Evolutionary conservation across 2,797 vertebrate species (phyloP).

Genomic region (Emys orbicularis): DNA sequence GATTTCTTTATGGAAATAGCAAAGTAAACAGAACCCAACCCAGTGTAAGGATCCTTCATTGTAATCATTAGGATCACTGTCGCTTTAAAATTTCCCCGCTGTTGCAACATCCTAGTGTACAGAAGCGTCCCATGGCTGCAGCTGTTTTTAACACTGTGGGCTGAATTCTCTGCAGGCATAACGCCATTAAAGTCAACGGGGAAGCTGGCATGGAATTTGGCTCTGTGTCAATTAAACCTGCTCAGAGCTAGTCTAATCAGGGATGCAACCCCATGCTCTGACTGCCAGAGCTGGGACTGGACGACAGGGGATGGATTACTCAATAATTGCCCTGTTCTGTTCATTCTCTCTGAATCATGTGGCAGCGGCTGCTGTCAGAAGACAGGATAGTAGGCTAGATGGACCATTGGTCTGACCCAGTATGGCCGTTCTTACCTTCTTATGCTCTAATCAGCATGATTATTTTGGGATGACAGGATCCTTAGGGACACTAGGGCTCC

Average conservation of each 20-base stretch:
- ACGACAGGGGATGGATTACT: background rate
- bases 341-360: background rate
- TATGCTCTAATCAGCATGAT: rapidly evolving
- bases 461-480: background rate
- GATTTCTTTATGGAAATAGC: constrained; percentile 41
- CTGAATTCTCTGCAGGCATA: rapidly evolving
- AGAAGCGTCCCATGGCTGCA: background rate
- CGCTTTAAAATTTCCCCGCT: background rate
- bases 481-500: background rate
- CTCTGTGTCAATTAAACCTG: background rate
- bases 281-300: background rate
- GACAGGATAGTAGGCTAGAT: background rate
- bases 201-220: constrained; percentile 46
- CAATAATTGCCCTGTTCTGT: background rate
- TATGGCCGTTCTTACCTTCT: background rate
- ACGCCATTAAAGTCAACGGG: background rate
- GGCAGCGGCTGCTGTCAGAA: background rate
- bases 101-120: background rate
- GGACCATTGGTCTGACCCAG: background rate
- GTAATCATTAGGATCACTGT: background rate
- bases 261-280: background rate
- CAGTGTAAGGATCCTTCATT: constrained; percentile 42
- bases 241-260: background rate
- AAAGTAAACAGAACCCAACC: background rate
- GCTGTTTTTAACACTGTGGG: background rate